phyloP scores from a whole-genome alignment of 1,140 invertebrate species.

The Drosophila elegans region DNA sequence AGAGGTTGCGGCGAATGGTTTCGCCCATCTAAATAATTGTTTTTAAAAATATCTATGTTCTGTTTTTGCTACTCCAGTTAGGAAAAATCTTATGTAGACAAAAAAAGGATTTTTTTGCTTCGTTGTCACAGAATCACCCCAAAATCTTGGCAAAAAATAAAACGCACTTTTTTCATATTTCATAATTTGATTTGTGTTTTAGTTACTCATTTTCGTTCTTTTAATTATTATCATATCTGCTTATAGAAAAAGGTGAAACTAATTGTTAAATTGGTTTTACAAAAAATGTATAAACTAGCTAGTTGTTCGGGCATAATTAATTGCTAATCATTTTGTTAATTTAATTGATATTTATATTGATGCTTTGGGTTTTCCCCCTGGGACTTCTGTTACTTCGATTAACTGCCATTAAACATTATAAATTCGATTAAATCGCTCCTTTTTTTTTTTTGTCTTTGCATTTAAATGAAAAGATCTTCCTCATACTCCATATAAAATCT shows the following conservation, averaged over 20 bases:
- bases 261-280: constrained; percentile 75
- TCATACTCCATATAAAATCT: constrained; percentile 22
- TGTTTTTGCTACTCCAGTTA: too few relatives aligned
- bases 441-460: constrained; percentile 33
- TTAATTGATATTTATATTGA: constrained; percentile 77
- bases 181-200: constrained; percentile 61
- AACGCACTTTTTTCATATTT: constrained; percentile 55
- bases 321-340: constrained; percentile 70
- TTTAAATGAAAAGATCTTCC: constrained; percentile 36
- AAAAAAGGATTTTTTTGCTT: too few relatives aligned
- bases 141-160: constrained; percentile 4
- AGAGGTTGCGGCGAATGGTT: too few relatives aligned
- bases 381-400: constrained; percentile 47
- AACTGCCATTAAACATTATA: constrained; percentile 82
- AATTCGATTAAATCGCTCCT: constrained; percentile 83
- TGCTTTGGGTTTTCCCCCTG: constrained; percentile 23
- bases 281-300: constrained; percentile 81
- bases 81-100: too few relatives aligned
- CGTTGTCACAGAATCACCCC: too few relatives aligned
- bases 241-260: constrained; percentile 73
- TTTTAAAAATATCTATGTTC: too few relatives aligned
- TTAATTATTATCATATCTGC: constrained; percentile 78
- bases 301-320: constrained; percentile 61
- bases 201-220: constrained; percentile 22
- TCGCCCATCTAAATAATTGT: too few relatives aligned